A percentile compares a stretch with the other conserved stretches of the same genome.
Evolutionary conservation across 1,140 invertebrate genomes (phyloP).

Genomic region (Cydia fagiglandana): DNA sequence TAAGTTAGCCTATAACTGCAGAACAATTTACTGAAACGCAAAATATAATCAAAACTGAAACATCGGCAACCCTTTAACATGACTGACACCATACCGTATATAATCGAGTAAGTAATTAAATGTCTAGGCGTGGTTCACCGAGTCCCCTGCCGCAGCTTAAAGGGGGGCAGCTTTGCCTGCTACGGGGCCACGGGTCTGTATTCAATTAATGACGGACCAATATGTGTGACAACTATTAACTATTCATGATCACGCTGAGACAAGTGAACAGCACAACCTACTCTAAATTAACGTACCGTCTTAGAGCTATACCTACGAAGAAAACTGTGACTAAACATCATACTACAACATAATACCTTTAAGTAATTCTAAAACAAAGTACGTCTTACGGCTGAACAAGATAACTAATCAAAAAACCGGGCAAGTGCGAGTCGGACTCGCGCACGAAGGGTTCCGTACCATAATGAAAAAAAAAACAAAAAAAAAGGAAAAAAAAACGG

Average conservation of each 20-base stretch:
- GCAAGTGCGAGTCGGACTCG: too few species aligned
- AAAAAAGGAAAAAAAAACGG: too few species aligned
- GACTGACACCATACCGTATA: not conserved
- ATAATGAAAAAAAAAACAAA: too few species aligned
- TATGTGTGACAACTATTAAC: not conserved
- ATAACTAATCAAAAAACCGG: too few species aligned
- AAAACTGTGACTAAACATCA: not conserved
- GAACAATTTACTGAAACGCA: too few species aligned
- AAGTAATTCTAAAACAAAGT: too few species aligned
- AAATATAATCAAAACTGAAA: not conserved
- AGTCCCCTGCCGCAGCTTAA: conserved; percentile 5
- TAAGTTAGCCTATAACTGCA: too few species aligned
- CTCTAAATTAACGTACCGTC: not conserved
- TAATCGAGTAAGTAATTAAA: conserved; percentile 25
- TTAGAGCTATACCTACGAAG: not conserved
- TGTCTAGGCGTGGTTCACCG: conserved; percentile 13
- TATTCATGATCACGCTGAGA: not conserved
- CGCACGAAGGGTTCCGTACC: too few species aligned
- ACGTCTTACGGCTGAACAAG: too few species aligned
- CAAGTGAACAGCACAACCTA: not conserved
- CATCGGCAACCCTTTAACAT: conserved; percentile 15
- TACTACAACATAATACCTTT: too few species aligned
- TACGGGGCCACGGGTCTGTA: not conserved
- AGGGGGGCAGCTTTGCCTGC: not conserved
- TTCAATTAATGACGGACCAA: not conserved